Percentiles rank a stretch among this genome's conserved stretches.
phyloP scores from a whole-genome alignment of 2,113 vertebrate species.

The Rhabdornis inornatus region DNA sequence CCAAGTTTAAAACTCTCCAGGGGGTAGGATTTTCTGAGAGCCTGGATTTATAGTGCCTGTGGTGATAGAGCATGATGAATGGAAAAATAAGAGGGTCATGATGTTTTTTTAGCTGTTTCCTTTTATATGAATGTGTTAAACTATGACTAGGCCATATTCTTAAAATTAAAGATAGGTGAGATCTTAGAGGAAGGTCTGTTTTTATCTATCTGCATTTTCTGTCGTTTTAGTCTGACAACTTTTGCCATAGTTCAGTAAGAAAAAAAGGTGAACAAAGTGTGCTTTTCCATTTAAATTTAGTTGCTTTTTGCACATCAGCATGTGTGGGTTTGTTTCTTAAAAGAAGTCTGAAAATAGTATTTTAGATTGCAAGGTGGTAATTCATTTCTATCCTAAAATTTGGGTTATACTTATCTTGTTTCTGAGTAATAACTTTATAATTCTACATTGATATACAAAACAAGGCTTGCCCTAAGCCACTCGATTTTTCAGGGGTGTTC shows the following conservation, averaged over 20 bases:
- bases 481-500: neutral
- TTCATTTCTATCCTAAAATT: neutral
- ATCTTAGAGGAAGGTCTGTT: neutral
- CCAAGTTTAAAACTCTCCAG: neutral
- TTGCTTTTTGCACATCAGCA: neutral
- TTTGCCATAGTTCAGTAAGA: neutral
- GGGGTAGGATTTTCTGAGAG: neutral
- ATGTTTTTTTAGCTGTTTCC: neutral
- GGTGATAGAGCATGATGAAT: neutral
- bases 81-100: neutral
- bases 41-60: neutral
- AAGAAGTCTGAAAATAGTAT: neutral
- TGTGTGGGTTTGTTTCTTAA: neutral
- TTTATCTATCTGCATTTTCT: neutral
- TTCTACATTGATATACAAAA: neutral
- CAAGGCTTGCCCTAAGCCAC: neutral
- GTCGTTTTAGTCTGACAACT: neutral
- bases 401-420: neutral
- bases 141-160: neutral
- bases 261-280: neutral
- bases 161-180: neutral
- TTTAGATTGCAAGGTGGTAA: neutral
- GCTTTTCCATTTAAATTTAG: neutral
- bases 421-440: neutral
- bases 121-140: neutral